Percentiles rank a stretch among this genome's conserved stretches.
Evolutionary conservation across 2,113 vertebrate genomes (phyloP).

Genomic region (Otus sunia): DNA sequence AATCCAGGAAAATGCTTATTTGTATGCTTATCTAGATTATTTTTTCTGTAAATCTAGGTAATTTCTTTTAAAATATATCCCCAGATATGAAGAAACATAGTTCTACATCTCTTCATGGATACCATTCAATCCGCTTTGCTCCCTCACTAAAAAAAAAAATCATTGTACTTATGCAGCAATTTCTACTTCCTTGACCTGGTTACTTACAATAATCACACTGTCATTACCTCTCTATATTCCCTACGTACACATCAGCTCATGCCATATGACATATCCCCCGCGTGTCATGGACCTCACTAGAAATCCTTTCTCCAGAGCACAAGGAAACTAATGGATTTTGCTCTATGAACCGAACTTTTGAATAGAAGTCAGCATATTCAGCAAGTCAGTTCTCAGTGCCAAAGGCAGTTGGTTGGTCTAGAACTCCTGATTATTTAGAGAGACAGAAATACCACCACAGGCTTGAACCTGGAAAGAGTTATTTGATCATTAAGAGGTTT

Average conservation of each 20-base stretch:
- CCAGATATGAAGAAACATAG: background rate
- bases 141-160: background rate
- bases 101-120: background rate
- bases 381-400: background rate
- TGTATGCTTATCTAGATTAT: background rate
- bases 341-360: background rate
- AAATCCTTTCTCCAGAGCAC: background rate
- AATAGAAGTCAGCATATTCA: background rate
- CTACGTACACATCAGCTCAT: rapidly evolving
- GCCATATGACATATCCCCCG: background rate
- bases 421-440: background rate
- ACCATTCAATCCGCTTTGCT: background rate
- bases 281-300: rapidly evolving
- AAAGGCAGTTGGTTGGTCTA: background rate
- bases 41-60: background rate
- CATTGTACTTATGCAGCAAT: rapidly evolving
- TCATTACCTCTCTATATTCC: background rate
- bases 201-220: background rate
- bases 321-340: background rate
- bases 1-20: background rate
- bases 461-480: background rate
- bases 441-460: background rate
- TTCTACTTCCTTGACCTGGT: background rate
- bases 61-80: background rate
- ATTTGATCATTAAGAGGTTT: background rate